Evolutionary conservation across 2,113 vertebrate species (phyloP).

Genomic region (Calypte anna): DNA sequence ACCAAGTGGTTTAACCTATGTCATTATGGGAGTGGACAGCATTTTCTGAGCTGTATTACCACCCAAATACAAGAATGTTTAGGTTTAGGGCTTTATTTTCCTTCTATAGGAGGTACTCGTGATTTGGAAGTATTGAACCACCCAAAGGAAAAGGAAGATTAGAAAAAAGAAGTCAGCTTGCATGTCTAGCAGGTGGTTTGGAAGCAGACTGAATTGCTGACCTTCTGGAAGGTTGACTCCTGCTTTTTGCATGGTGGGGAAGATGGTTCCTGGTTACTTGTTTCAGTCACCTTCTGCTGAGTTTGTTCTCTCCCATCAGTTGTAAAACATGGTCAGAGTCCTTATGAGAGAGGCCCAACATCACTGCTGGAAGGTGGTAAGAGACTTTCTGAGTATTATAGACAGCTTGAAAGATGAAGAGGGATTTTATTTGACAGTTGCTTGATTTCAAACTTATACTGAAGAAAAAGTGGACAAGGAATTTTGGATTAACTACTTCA

Average conservation of each 20-base stretch:
- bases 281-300: not conserved
- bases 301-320: not conserved
- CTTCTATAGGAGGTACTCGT: not conserved
- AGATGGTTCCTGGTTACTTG: not conserved
- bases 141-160: not conserved
- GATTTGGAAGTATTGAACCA: not conserved
- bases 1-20: not conserved
- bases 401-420: not conserved
- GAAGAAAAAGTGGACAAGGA: not conserved
- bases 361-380: not conserved
- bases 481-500: not conserved
- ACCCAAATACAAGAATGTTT: not conserved
- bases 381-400: not conserved
- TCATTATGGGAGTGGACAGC: not conserved
- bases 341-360: not conserved
- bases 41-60: not conserved
- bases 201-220: not conserved
- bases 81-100: not conserved
- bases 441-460: not conserved
- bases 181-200: not conserved
- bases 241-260: not conserved
- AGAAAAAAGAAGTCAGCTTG: not conserved
- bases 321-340: not conserved
- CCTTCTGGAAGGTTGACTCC: not conserved
- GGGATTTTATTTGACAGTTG: not conserved